A percentile compares a stretch with the other conserved stretches of the same genome.
Evolutionary conservation across 2,113 vertebrate species (phyloP).

Genomic region (Muntiacus muntjak): DNA sequence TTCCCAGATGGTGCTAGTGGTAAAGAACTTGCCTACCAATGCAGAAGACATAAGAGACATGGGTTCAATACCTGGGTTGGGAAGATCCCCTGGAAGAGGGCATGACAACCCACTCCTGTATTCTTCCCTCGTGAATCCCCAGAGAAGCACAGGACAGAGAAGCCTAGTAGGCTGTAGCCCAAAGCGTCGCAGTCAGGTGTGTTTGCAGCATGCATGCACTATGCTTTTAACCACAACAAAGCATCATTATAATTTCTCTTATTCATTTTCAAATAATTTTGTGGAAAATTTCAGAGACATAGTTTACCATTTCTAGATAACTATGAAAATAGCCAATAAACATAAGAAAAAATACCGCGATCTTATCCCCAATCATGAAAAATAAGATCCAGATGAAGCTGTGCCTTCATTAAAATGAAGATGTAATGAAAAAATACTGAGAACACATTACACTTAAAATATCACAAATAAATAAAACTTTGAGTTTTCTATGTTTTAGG

Average conservation of each 20-base stretch:
- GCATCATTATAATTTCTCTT: not conserved
- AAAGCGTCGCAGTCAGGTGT: fast-evolving
- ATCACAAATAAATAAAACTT: not conserved
- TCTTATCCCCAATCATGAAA: not conserved
- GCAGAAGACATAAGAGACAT: not conserved
- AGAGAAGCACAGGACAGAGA: not conserved
- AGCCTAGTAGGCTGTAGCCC: not conserved
- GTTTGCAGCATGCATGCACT: not conserved
- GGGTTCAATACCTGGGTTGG: not conserved
- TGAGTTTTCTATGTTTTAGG: not conserved
- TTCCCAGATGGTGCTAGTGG: not conserved
- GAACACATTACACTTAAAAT: not conserved
- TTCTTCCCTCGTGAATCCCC: not conserved
- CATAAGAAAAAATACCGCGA: not conserved
- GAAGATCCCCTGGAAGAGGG: not conserved
- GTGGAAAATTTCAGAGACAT: not conserved
- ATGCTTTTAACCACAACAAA: not conserved
- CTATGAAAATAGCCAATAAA: not conserved
- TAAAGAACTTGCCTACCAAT: not conserved
- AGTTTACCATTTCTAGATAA: not conserved
- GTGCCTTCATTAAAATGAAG: not conserved
- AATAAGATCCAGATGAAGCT: not conserved
- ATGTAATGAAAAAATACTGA: not conserved
- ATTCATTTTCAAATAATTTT: not conserved
- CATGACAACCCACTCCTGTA: not conserved